These are phyloP conservation scores for Formica aserva DNA, from an alignment of 2,888 invertebrate species.

Conservation along the genomic window DNA sequence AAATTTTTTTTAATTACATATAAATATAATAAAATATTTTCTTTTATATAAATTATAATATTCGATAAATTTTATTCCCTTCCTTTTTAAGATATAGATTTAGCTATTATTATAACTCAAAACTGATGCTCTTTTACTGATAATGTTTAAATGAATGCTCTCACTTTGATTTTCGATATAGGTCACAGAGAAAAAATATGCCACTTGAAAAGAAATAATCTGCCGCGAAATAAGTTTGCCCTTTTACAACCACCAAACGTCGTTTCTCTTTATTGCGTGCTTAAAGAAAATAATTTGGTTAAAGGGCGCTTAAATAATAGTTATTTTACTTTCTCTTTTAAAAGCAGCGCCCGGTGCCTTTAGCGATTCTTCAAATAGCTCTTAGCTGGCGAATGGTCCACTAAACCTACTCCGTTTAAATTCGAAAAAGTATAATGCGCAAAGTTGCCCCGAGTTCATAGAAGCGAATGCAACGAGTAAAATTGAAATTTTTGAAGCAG, in stretches of 20 bases:
- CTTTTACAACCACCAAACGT: slow-evolving; percentile 30
- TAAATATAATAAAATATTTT: background rate
- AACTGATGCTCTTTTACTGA: background rate
- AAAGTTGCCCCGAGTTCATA: background rate
- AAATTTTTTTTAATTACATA: background rate
- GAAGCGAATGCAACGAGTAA: background rate
- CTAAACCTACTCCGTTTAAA: slow-evolving; percentile 44
- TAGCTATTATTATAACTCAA: background rate
- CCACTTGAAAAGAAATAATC: slow-evolving; percentile 3
- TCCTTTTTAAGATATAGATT: background rate
- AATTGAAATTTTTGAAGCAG: slow-evolving; percentile 40
- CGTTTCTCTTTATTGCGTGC: slow-evolving; percentile 35
- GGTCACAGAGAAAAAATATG: background rate
- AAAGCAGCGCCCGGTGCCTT: slow-evolving; percentile 16
- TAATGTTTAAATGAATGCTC: background rate
- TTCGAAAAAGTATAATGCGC: slow-evolving; percentile 47
- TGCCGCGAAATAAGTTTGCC: slow-evolving; percentile 10
- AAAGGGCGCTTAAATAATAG: slow-evolving; percentile 37
- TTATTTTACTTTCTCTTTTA: slow-evolving; percentile 42
- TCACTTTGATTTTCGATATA: slow-evolving; percentile 1
- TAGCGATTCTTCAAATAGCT: slow-evolving; percentile 41
- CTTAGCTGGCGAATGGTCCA: slow-evolving; percentile 25
- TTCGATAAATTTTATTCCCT: background rate
- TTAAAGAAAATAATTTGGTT: slow-evolving; percentile 51
- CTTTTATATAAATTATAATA: background rate